phyloP scores from a whole-genome alignment of 2,113 vertebrate species.

The Alectura lathami region DNA sequence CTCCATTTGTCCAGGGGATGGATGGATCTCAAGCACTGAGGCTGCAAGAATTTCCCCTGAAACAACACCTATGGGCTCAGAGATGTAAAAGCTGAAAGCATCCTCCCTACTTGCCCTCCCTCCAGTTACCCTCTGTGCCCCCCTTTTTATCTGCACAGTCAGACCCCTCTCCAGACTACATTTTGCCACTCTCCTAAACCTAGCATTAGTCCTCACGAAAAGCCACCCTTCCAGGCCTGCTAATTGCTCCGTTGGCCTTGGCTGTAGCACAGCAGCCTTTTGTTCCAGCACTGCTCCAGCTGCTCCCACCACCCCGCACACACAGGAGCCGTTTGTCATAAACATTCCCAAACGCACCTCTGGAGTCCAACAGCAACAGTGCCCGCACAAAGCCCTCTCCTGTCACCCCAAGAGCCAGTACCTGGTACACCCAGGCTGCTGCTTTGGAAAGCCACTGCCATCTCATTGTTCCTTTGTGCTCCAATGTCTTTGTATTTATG shows the following conservation, averaged over 20 bases:
- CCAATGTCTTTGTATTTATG: background rate
- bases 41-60: background rate
- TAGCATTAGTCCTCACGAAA: background rate
- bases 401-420: background rate
- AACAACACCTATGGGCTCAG: background rate
- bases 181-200: background rate
- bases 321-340: background rate
- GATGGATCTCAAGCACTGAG: background rate
- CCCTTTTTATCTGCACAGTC: fast-evolving
- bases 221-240: slow-evolving; percentile 1
- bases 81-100: background rate
- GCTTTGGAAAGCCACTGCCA: background rate
- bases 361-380: background rate
- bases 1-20: background rate
- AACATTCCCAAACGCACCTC: slow-evolving; percentile 10
- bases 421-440: background rate
- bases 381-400: background rate
- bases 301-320: background rate
- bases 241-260: background rate
- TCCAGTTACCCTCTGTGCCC: background rate
- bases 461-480: slow-evolving; percentile 35
- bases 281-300: slow-evolving; percentile 34
- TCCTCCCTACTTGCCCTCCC: background rate
- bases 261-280: slow-evolving; percentile 57
- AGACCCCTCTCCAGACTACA: background rate